These are phyloP conservation scores for Cataglyphis albicans DNA, from an alignment of 2,888 invertebrate species.

Conservation along the genomic window DNA sequence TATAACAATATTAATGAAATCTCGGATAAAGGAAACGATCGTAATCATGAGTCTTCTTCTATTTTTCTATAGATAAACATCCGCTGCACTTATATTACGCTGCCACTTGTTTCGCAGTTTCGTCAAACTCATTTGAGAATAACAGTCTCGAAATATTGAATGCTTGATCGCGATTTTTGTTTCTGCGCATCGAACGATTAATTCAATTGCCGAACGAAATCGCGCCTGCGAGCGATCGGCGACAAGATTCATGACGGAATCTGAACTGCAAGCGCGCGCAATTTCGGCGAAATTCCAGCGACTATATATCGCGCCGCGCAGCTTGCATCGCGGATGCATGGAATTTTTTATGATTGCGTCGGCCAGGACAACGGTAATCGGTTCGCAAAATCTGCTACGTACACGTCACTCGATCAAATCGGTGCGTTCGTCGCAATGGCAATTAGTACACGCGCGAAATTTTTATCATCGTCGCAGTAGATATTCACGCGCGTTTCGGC, in stretches of 20 bases:
- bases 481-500: constrained; percentile 3
- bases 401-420: constrained; percentile 74
- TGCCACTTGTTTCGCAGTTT: constrained; percentile 4
- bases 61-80: constrained; percentile 15
- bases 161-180: constrained; percentile 40
- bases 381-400: constrained; percentile 70
- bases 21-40: not conserved
- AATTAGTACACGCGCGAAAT: constrained; percentile 71
- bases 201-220: constrained; percentile 64
- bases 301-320: constrained; percentile 54
- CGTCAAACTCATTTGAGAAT: not conserved
- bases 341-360: constrained; percentile 76
- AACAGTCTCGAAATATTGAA: constrained; percentile 12
- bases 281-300: constrained; percentile 60
- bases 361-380: constrained; percentile 61
- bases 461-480: constrained; percentile 65
- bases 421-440: constrained; percentile 73
- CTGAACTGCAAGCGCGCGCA: constrained; percentile 64
- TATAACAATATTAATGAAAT: not conserved
- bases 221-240: constrained; percentile 27
- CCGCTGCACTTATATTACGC: not conserved
- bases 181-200: constrained; percentile 42
- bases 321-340: constrained; percentile 77
- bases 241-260: constrained; percentile 61
- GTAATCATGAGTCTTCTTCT: not conserved